Percentiles rank a stretch among this genome's conserved stretches.
phyloP scores from a whole-genome alignment of 2,888 invertebrate genomes.

The Notodonta ziczac region DNA sequence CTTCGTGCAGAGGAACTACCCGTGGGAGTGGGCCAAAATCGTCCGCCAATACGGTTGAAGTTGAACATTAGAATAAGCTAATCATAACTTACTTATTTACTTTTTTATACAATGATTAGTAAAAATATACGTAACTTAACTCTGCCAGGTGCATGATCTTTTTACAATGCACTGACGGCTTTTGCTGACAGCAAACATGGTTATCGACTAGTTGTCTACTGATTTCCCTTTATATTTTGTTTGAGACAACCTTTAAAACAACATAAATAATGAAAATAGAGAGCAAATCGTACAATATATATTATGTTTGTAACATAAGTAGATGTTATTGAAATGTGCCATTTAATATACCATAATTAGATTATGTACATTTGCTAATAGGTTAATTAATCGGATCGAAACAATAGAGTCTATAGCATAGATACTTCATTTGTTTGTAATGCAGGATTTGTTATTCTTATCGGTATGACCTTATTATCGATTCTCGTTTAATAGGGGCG shows the following conservation, averaged over 20 bases:
- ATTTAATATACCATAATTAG: slow-evolving; percentile 8
- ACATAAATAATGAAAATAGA: too few species aligned
- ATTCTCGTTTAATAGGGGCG: background rate
- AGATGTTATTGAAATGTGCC: slow-evolving; percentile 1
- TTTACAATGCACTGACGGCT: too few species aligned
- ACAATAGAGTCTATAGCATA: slow-evolving; percentile 19
- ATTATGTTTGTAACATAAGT: background rate
- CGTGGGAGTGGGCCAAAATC: slow-evolving; percentile 91
- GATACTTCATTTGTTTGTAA: slow-evolving; percentile 18
- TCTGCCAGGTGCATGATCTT: too few species aligned
- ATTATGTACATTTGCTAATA: slow-evolving; percentile 13
- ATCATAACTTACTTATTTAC: background rate
- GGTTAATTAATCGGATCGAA: slow-evolving; percentile 14
- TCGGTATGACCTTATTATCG: slow-evolving; percentile 19
- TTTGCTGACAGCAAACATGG: too few species aligned
- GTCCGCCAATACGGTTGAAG: slow-evolving; percentile 87
- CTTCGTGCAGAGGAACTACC: slow-evolving; percentile 89
- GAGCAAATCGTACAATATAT: background rate
- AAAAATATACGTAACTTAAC: too few species aligned
- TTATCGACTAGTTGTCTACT: too few species aligned
- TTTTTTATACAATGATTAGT: background rate
- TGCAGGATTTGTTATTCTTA: slow-evolving; percentile 6
- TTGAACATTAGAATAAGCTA: background rate
- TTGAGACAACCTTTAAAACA: too few species aligned
- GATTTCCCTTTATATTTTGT: too few species aligned